phyloP scores from a whole-genome alignment of 2,888 invertebrate genomes.

The Andrena minutula region DNA sequence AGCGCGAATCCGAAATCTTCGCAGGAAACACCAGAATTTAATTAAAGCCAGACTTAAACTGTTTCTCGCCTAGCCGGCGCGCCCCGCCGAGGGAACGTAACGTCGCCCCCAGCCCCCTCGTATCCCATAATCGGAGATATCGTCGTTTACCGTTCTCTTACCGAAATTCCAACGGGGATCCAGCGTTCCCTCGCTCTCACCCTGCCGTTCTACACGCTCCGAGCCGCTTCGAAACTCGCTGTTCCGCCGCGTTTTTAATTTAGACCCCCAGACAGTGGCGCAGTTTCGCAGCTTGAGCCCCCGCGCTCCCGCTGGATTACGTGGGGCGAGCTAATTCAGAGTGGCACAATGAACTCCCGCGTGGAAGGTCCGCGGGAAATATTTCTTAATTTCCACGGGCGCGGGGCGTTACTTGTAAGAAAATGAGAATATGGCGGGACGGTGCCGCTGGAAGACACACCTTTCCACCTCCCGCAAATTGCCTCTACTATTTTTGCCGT shows the following conservation, averaged over 20 bases:
- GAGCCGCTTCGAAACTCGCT: conserved; percentile 5
- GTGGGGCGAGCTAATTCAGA: conserved; percentile 20
- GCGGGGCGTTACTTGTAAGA: not conserved
- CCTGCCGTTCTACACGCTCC: too few species aligned
- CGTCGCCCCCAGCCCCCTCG: not conserved
- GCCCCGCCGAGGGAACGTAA: not conserved
- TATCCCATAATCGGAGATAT: conserved; percentile 19
- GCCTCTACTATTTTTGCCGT: conserved; percentile 13
- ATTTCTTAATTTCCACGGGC: conserved; percentile 43
- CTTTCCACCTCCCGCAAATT: conserved; percentile 32
- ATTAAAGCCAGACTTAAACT: conserved; percentile 46
- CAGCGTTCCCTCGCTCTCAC: not conserved
- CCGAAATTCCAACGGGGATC: conserved; percentile 1
- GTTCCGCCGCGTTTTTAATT: not conserved
- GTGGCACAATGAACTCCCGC: conserved; percentile 9
- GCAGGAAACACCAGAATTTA: conserved; percentile 56
- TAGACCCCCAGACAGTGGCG: not conserved
- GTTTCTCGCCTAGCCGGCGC: conserved; percentile 18
- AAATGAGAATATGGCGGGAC: conserved; percentile 10
- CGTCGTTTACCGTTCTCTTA: not conserved
- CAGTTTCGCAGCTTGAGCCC: not conserved
- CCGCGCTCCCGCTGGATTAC: conserved; percentile 10
- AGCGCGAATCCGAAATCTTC: conserved; percentile 51
- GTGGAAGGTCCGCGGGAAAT: conserved; percentile 12
- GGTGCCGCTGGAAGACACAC: not conserved